phyloP scores from a whole-genome alignment of 1,140 invertebrate genomes.

The Zaprionus vittiger region DNA sequence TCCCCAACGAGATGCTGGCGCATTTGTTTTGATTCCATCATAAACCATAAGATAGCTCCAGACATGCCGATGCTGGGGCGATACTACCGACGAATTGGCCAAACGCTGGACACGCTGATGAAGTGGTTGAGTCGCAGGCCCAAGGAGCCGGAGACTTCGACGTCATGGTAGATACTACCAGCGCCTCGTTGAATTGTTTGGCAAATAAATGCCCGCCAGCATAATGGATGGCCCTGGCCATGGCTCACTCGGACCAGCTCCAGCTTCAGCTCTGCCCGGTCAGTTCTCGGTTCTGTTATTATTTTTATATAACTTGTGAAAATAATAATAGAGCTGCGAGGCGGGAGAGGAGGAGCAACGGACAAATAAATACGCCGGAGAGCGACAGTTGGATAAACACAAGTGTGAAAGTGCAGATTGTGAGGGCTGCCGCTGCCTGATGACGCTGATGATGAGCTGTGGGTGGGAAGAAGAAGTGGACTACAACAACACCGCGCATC shows the following conservation, averaged over 20 bases:
- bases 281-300: slow-evolving; percentile 56
- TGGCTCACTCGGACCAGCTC: background rate
- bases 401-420: slow-evolving; percentile 82
- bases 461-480: slow-evolving; percentile 8
- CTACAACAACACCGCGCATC: slow-evolving; percentile 14
- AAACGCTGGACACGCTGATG: slow-evolving; percentile 51
- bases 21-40: slow-evolving; percentile 82
- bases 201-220: slow-evolving; percentile 80
- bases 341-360: slow-evolving; percentile 8
- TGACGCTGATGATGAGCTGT: slow-evolving; percentile 43
- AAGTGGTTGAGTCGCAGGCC: slow-evolving; percentile 67
- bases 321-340: slow-evolving; percentile 72
- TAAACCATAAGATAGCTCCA: slow-evolving; percentile 78
- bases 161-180: background rate
- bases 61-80: slow-evolving; percentile 40
- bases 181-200: slow-evolving; percentile 71
- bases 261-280: slow-evolving; percentile 30
- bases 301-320: slow-evolving; percentile 82
- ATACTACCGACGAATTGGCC: background rate
- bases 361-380: slow-evolving; percentile 52
- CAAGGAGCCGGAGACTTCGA: slow-evolving; percentile 51
- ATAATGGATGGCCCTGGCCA: slow-evolving; percentile 63
- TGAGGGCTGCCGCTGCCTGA: slow-evolving; percentile 41
- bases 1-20: slow-evolving; percentile 44
- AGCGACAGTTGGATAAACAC: slow-evolving; percentile 79